Base-by-base conservation (phyloP, 1,140 invertebrate genomes). In the Lamellibrachia luymesi region DNA sequence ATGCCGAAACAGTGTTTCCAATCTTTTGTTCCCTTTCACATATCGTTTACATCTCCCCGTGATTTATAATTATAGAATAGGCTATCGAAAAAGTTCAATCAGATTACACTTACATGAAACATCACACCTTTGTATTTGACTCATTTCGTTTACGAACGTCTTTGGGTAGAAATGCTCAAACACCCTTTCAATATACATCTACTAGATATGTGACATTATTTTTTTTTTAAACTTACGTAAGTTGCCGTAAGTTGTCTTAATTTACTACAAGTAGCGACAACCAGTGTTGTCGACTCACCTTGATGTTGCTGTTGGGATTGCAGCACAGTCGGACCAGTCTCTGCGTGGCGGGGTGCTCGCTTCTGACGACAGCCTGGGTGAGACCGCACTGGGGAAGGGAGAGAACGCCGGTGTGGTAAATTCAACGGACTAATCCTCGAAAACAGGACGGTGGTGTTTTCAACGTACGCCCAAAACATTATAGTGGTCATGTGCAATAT, bases 251-350 rank as follows among this genome's bases (percentile, higher is more conserved):
- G n/a, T n/a, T n/a, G n/a, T 38, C 38, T 38, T 38, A 38, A 13
- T 8, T 90, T 93, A 92, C 38, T 38, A 50, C 49, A 90, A 50
- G 90, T 49, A 50, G 51, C 49, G n/a, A 89, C 50, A n/a, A 49
- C 51, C 27, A 17, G 22, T 92, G 27, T 80, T 90, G 80, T 92
- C 49, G 17, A 93, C 80, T 92, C 94, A 95, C 95, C 94, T 95
- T 95, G 93, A 95, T 94, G 89, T 93, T 93, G 89, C 92, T 92
- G 92, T 93, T 90, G n/a, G 94, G 51, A 93, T 94, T 94, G 92
- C 94, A 93, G 94, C 95, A 95, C 13, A 94, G 93, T 90, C 92
- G 90, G 52, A 94, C 92, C 56, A 95, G 92, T 56, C 94, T 91
- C 90, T 94, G 94, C 50, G 94, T 93, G 90, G 90, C 90, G 56